Evolutionary conservation across 1,140 invertebrate genomes (phyloP), one percentile per base, ranked within the genome.

Genomic region (Leguminivora glycinivorella): DNA sequence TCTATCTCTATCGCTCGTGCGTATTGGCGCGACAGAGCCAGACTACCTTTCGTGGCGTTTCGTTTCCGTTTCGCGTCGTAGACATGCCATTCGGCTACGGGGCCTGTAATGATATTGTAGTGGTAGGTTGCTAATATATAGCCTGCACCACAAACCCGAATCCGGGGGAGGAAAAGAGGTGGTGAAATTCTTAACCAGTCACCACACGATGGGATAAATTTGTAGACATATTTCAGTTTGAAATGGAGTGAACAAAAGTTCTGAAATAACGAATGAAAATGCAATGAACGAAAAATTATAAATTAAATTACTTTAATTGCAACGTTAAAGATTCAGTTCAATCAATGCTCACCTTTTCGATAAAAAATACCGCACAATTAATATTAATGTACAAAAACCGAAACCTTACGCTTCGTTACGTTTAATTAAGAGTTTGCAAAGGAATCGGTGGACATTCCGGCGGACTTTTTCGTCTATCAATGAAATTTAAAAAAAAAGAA

Each of bases 351-450:
- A 63, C 29, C 58, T 63, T 63, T 63, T n/a, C 17, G 25, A 7
- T 10, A 9, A 63, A 63, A 63, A 63, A 63, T 29, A 63, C 58
- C 14, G 25, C 22, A 63, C n/a, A 63, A 63, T 63, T 63, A 63
- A 87, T 83, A 87, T 86, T 89, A 87, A 89, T 89, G 85, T 83
- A 87, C 87, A 89, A 88, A 87, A 83, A 88, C 85, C 83, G 80
- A 80, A 80, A 77, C 78, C 81, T 79, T 80, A 80, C 77, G 87
- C 83, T 87, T 87, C 85, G 84, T 88, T 88, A 87, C 82, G 79
- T 82, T 75, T 79, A 78, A 86, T 85, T 80, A 80, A 75, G 75
- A 76, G 72, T 72, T 75, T 75, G 75, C 76, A 82, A 82, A 85
- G 81, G 80, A 80, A 81, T 85, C 72, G 73, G n/a, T 60, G 17